Conservation (phyloP, 92 coral and sea anemone species). For the Heteractis magnifica region DNA sequence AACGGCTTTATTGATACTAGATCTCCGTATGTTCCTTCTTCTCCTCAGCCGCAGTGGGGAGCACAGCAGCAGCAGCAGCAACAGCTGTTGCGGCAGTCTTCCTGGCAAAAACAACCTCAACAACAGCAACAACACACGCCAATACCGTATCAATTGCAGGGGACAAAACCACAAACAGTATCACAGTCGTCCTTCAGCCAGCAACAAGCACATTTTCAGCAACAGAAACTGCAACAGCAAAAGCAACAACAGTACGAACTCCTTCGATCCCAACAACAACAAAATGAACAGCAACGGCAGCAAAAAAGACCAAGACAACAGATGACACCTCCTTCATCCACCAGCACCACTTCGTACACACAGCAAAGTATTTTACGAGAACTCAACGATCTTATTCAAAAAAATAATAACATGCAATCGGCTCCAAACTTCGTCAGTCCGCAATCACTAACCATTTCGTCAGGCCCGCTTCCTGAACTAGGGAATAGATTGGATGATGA, state of each 20-base stretch:
- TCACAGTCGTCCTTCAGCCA: conserved; percentile 8
- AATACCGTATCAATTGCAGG: neutral
- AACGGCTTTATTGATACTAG: neutral
- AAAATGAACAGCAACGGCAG: conserved; percentile 12
- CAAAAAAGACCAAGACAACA: neutral
- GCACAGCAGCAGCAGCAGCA: conserved; percentile 14
- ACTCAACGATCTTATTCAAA: conserved; percentile 21
- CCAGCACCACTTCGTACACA: neutral
- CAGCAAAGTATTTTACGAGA: conserved; percentile 25
- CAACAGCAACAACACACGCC: conserved; percentile 4
- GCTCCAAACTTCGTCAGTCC: neutral
- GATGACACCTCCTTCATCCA: neutral
- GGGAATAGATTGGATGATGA: conserved; percentile 36
- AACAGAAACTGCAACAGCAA: conserved; percentile 30
- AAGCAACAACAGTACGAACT: conserved; percentile 6
- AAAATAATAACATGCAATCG: conserved; percentile 16
- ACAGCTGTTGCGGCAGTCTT: conserved; percentile 12
- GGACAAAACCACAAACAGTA: conserved; percentile 1
- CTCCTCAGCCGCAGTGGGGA: conserved; percentile 3
- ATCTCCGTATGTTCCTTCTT: neutral
- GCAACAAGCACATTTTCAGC: conserved; percentile 9
- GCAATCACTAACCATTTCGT: conserved; percentile 13
- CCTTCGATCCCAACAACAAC: conserved; percentile 14
- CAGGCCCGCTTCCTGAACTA: conserved; percentile 39
- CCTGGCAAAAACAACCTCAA: conserved; percentile 16